Base-by-base conservation (phyloP, 2,113 vertebrate species). In the human region DNA sequence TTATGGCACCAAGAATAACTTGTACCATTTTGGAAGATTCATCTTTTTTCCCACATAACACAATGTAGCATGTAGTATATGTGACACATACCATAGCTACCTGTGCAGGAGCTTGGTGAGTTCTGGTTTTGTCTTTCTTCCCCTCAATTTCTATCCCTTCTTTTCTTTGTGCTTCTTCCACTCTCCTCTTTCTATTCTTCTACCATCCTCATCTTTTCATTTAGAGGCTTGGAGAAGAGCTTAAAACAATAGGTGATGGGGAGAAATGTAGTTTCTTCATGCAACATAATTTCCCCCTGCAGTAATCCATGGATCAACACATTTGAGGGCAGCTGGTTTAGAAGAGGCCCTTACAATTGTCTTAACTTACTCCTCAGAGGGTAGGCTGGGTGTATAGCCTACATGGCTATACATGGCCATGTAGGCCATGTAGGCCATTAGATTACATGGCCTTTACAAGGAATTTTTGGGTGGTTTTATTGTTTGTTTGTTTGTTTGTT, bases 31-130 rank as follows among this genome's bases (percentile, higher is more conserved):
- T n/a, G 35, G 18, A 79, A 80, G 38, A 2, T 8, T 38, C 2
- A 0, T 78, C 80, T 64, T 94, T 92, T 61, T 48, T 30, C 48
- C 9, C 14, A 72, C 20, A 1, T 32, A 64, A 35, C 38, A 27
- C 30, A 78, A 48, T 16, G 16, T 48, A 48, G 43, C 43, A 18
- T 5, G 27, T 48, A 14, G 16, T 48, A 5, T 48, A 57, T 8
- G 6, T n/a, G 4, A 8, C 2, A 1, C 2, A 4, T 5, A 22
- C 40, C 22, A 0, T 8, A 12, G 12, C 13, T 70, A 12, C 66
- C 38, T 52, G 45, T 40, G 32, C 7, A 35, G 48, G 79, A 73
- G 35, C 25, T 9, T 2, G 22, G 2, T 5, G 59, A 43, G n/a
- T 40, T 68, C 61, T 35, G 76, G 6, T 35, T 48, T 59, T 17